Base-by-base conservation (phyloP, 2,113 vertebrate genomes). In the Apeltes quadracus region DNA sequence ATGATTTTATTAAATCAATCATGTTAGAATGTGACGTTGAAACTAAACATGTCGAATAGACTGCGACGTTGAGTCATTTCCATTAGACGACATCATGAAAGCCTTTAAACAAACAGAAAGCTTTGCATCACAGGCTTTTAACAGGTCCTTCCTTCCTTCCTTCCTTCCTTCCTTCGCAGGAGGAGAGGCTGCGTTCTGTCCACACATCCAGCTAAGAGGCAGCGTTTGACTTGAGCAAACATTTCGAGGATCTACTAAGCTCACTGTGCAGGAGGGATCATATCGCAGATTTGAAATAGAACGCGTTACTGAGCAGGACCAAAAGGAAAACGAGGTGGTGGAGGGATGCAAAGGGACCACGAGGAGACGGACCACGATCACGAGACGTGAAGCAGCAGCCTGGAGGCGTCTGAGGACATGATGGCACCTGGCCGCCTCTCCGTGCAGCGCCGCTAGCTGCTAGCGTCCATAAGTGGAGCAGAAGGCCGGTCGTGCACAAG, bases 401-500 rank as follows among this genome's bases (percentile, higher is more conserved):
- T 55, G 29, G 29, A 8, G 5, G 15, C 12, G 0, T 58, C n/a
- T 8, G 1, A 32, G 3, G 5, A 32, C 29, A 32, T 3, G 5
- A 32, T 32, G 29, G 29, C 29, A 44, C 43, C 43, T 44, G 43
- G 16, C 5, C 6, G 2, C 16, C 2, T 20, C 7, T 1, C 43
- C 5, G 20, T 20, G 1, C 4, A 44, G 43, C 18, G 1, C 43
- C 18, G 1, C n/a, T 12, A 22, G 20, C 22, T 22, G 8, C 34
- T 22, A 3, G 38, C 32, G 8, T 54, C 9, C 38, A 69, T 48
- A 36, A 39, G 11, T 54, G 39, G 51, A 16, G 34, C 58, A 16
- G 32, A 63, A 56, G n/a, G 44, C 58, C 72, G 62, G 76, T 69
- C 69, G 46, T 66, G 51, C 75, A 38, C 69, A 62, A 75, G 71